Conservation (phyloP, 2,888 invertebrate genomes). For the Scaptomyza caliginosa region DNA sequence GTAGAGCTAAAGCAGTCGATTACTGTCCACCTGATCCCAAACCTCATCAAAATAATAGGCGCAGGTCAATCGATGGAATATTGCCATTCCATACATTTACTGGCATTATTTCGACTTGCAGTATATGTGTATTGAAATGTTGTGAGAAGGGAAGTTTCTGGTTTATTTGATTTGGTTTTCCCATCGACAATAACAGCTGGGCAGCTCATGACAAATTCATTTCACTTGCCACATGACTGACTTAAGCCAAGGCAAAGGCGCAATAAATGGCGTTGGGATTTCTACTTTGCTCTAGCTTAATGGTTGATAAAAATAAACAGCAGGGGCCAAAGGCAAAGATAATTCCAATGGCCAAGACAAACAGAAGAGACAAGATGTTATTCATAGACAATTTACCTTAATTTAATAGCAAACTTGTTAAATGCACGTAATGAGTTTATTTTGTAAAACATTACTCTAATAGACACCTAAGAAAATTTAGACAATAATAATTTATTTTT, state of each 20-base stretch:
- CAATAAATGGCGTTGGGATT: slow-evolving; percentile 37
- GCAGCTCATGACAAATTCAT: slow-evolving; percentile 73
- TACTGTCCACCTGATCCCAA: slow-evolving; percentile 26
- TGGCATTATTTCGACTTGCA: slow-evolving; percentile 54
- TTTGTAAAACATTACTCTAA: neutral
- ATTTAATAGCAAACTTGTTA: neutral
- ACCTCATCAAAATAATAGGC: slow-evolving; percentile 15
- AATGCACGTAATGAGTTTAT: neutral
- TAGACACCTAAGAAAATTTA: too few species aligned
- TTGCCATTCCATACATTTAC: slow-evolving; percentile 59
- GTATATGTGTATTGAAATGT: slow-evolving; percentile 39
- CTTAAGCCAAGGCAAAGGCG: slow-evolving; percentile 19
- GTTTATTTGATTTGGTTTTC: slow-evolving; percentile 29
- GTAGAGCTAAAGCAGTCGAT: slow-evolving; percentile 1
- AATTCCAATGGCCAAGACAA: slow-evolving; percentile 6
- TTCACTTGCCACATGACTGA: slow-evolving; percentile 60
- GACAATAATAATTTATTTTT: too few species aligned
- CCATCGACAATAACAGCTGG: slow-evolving; percentile 54
- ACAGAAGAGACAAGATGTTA: neutral
- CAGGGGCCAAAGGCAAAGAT: slow-evolving; percentile 4
- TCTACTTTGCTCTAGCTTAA: neutral
- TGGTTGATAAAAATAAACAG: slow-evolving; percentile 6
- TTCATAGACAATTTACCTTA: slow-evolving; percentile 1
- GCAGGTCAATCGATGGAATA: slow-evolving; percentile 64
- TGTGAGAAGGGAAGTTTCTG: neutral